Base-by-base conservation (phyloP, 1,140 invertebrate genomes). In the Mizuhopecten yessoensis region DNA sequence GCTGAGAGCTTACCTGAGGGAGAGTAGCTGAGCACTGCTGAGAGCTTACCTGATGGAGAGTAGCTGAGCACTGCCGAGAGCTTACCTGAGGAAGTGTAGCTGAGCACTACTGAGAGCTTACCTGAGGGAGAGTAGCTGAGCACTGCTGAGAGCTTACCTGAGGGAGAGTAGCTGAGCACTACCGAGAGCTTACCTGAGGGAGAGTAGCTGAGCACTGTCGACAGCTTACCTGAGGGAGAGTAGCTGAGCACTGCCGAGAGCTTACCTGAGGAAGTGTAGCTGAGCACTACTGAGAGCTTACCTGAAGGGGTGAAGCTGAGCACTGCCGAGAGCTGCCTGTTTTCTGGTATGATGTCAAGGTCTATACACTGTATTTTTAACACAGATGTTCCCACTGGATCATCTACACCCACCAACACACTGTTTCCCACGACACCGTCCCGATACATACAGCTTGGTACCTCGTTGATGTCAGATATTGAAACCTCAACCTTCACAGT, bases 401-500 rank as follows among this genome's bases (percentile, higher is more conserved):
- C 75, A 33, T 34, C 75, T 10, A 89, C 57, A 34, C 20, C 10
- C 33, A 86, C 57, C 39, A 7, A 23, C 15, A 86, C 49, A 34
- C 33, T 86, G 34, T 86, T 34, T 39, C 34, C 36, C 20, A 34
- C 10, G 29, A 23, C 42, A 1, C 33, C 86, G 34, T 39, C 34
- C 23, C 23, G 20, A 34, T 34, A 87, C 5, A 87, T 33, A 87
- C 90, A 90, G 11, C n/a, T 36, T 17, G 90, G 90, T 75, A 87
- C 34, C 33, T 90, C 90, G 49, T 90, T 90, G 20, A 90, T 42
- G 87, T 90, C 90, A 36, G 45, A 13, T 1, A 90, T 45, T 36
- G 9, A 88, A 33, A 90, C 36, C n/a, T 88, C 90, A 23, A 88
- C 90, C 45, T 42, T 36, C 0, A 42, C 87, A 34, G 90, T 49